These are phyloP conservation scores for Leptinotarsa texana DNA, from an alignment of 1,140 invertebrate species.

Conservation along the genomic window DNA sequence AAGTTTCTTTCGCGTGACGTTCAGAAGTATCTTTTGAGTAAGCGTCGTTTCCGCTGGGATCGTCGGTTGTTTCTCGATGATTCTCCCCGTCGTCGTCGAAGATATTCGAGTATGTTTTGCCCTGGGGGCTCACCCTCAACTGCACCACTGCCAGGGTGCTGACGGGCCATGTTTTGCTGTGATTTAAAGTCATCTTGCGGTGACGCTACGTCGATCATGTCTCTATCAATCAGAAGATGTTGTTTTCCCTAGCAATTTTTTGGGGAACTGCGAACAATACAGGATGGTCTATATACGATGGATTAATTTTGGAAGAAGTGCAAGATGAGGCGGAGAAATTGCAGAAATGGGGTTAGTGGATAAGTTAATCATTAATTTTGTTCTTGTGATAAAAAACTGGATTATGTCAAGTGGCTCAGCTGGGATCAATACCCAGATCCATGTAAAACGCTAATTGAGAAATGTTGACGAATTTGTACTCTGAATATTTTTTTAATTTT, in stretches of 20 bases:
- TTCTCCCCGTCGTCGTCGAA: slow-evolving; percentile 28
- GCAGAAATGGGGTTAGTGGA: no score
- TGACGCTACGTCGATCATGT: slow-evolving; percentile 12
- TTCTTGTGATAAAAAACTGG: no score
- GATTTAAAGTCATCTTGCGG: slow-evolving; percentile 53
- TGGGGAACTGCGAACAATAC: background rate
- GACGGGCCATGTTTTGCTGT: slow-evolving; percentile 56
- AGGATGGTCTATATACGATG: background rate
- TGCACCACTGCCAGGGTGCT: slow-evolving; percentile 53
- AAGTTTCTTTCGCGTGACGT: background rate
- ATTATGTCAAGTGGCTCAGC: no score
- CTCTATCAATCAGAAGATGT: slow-evolving; percentile 12
- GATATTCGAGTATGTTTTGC: slow-evolving; percentile 51
- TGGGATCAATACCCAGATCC: no score
- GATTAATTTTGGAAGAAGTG: background rate
- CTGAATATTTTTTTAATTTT: no score
- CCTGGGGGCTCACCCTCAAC: slow-evolving; percentile 51
- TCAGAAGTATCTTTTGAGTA: background rate
- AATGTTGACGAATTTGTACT: no score
- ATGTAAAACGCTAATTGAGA: no score
- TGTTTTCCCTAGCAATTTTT: background rate
- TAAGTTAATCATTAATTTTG: no score
- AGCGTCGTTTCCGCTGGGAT: background rate
- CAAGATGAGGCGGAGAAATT: no score
- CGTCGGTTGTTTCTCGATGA: background rate